Evolutionary conservation across 1,140 invertebrate genomes (phyloP).

Genomic region (Sweltsa coloradensis): DNA sequence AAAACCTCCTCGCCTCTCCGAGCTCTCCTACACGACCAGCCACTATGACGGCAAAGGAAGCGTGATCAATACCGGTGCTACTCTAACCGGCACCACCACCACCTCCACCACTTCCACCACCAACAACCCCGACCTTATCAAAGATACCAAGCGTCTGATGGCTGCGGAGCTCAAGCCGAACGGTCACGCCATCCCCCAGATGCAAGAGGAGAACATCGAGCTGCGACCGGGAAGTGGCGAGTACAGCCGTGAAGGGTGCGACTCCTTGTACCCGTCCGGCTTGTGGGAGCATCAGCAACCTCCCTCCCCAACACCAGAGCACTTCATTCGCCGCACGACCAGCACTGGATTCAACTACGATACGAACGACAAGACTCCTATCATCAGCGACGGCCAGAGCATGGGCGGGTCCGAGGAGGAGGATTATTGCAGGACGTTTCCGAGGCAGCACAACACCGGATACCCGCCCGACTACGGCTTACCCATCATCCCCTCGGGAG

Average conservation of each 20-base stretch:
- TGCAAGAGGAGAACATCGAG: slow-evolving; percentile 33
- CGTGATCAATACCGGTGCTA: slow-evolving; percentile 37
- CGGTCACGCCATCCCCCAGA: background rate
- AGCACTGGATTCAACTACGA: slow-evolving; percentile 32
- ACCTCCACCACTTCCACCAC: slow-evolving; percentile 53
- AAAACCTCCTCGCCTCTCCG: slow-evolving; percentile 51
- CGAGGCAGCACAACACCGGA: slow-evolving; percentile 19
- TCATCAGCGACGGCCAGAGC: slow-evolving; percentile 48
- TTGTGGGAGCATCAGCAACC: slow-evolving; percentile 39
- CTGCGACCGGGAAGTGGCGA: slow-evolving; percentile 40
- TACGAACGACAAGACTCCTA: slow-evolving; percentile 60
- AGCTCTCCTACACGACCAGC: slow-evolving; percentile 45
- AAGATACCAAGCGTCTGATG: slow-evolving; percentile 41
- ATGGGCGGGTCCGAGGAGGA: slow-evolving; percentile 39
- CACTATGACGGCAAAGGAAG: slow-evolving; percentile 46
- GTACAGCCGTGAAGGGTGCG: slow-evolving; percentile 43
- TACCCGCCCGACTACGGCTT: slow-evolving; percentile 70
- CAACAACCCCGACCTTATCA: slow-evolving; percentile 72
- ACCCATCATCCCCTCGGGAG: slow-evolving; percentile 40
- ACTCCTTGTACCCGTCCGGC: slow-evolving; percentile 55
- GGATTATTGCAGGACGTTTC: slow-evolving; percentile 24
- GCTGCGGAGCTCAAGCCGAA: background rate
- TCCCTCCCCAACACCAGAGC: slow-evolving; percentile 28
- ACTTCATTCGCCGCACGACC: slow-evolving; percentile 36
- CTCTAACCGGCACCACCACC: slow-evolving; percentile 40